Base-by-base conservation (phyloP, 2,113 vertebrate species). In the Corythaeola cristata region DNA sequence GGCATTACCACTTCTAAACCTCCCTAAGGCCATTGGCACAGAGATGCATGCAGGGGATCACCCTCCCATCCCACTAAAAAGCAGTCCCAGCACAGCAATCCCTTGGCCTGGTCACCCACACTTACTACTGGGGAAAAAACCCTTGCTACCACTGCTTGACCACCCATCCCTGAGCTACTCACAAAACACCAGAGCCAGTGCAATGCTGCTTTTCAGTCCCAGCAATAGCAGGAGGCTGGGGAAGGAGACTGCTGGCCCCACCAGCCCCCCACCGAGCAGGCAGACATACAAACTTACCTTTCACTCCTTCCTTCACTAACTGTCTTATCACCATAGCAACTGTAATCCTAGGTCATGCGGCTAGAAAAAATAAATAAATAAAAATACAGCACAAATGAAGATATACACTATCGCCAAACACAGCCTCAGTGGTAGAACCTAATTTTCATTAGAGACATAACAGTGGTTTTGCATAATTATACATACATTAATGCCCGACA, bases 361-460 rank as follows among this genome's bases (percentile, higher is more conserved):
- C 94, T 90, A 89, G 73, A 83, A 88, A 92, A 89, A 94, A 81
- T 53, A 75, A 87, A 91, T 39, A 9, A 91, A 77, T 16, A 64
- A 64, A 90, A 80, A 76, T 10, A 67, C 37, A 72, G 83, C 37
- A 20, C 76, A 91, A 90, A 96, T 92, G 21, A 97, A 96, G 97
- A 96, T 26, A 74, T 63, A 92, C 95, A 66, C 76, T 96, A 95
- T 95, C 35, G 3, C 77, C 76, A 92, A 97, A 92, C 35, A 85
- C 93, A 92, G 94, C 88, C 63, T 77, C 80, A 3, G 32, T 90
- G 71, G 63, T 53, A 85, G 92, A 97, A 96, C 91, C 96, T 91
- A 82, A 96, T 97, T 97, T 95, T 98, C 96, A 97, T 98, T 96
- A 97, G 75, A 94, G 94, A 89, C 87, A 45, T 96, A 95, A 96